Base-by-base conservation (phyloP, 2,113 vertebrate species). In the Bubo bubo region DNA sequence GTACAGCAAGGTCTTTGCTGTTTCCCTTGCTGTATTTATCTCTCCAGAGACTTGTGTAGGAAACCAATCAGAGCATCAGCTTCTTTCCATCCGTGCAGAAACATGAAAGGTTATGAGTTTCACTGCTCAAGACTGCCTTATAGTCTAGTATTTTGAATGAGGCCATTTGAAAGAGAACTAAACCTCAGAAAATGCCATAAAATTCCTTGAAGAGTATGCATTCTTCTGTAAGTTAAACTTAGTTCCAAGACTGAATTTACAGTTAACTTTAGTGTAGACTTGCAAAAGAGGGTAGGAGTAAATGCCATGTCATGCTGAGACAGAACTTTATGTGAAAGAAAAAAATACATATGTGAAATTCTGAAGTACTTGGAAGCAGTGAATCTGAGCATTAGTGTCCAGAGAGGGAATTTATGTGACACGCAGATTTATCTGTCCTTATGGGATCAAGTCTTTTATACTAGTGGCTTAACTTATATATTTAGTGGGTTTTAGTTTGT, bases 11-110 rank as follows among this genome's bases (percentile, higher is more conserved):
- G 50, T 80, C 37, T 81, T 84, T 94, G 55, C 73, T 87, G 47
- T 85, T 94, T 80, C 55, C 39, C 64, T 53, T 90, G 45, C 59
- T 71, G 16, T 41, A 67, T 92, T 93, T 83, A 43, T 77, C 62
- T 93, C 75, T 74, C 47, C 19, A 56, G 79, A 83, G 55, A 74
- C 52, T 83, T 74, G 68, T 84, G 72, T 62, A 93, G 62, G 35
- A 92, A 94, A 90, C 87, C 67, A 95, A 67, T 90, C 90, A 94
- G 67, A 86, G 63, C n/a, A 86, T 47, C 75, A 80, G 24, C 71
- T 88, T 88, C 53, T 85, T 88, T 79, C 67, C 1, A 1, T 58
- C 50, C 4, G 1, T 24, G 50, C 47, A 95, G 79, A 74, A 93
- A 74, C 45, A 84, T 47, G 47, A 94, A 88, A 92, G 9, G 30